Base-by-base conservation (phyloP, 2,113 vertebrate genomes). In the Thalassarche chlororhynchos region DNA sequence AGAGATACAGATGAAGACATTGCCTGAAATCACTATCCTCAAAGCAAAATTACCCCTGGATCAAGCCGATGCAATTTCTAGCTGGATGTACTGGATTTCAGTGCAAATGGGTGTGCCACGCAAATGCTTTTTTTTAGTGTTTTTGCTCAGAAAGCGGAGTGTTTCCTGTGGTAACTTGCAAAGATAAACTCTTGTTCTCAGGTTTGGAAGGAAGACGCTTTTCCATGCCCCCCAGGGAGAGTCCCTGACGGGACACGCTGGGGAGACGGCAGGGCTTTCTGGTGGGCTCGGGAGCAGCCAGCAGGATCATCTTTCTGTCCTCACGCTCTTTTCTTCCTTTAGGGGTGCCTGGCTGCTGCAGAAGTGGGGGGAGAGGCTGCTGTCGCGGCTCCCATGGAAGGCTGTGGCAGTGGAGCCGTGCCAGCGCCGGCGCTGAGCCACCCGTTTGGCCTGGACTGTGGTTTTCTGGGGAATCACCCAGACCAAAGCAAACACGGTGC, bases 381-480 rank as follows among this genome's bases (percentile, higher is more conserved):
- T 38, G 14, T 12, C 8, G 18, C 5, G 4, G 87, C 61, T 92
- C 34, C n/a, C 4, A 0, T n/a, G 51, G 76, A 61, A 78, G 54
- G 46, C 25, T 15, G 8, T 5, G 20, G 70, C 6, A 3, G 13
- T 14, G 42, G 84, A 85, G 46, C 84, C 6, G n/a, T 38, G 81
- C 75, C 81, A 82, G 70, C 2, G 10, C 91, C 0, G 0, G 46
- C 1, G 0, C 42, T 3, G 3, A 79, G 81, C 44, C 61, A 36
- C 57, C 36, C 8, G 0, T 82, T 65, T 72, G 64, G 89, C 81
- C 54, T 34, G 75, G 58, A 18, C 89, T 94, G 84, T 55, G 91
- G 89, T 88, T 96, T 94, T 54, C 81, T 5, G 71, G 91, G 89
- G 97, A 96, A 85, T 85, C 82, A 90, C 82, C 81, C 49, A 46